These are phyloP conservation scores for Botia kubotai DNA, from an alignment of 2,797 vertebrate species.

Conservation along the genomic window DNA sequence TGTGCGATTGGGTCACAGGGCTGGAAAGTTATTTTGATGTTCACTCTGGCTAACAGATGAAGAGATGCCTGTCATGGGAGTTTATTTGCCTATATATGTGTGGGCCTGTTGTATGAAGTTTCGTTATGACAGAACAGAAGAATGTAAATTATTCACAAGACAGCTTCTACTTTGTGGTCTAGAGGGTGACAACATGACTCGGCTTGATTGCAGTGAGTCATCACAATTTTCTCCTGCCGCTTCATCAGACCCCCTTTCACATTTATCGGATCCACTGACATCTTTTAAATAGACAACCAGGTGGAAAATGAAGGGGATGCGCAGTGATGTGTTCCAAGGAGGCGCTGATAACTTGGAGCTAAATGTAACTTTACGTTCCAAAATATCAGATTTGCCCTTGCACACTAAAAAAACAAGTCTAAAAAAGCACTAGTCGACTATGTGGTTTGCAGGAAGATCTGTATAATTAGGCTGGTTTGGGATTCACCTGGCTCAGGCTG, in stretches of 20 bases:
- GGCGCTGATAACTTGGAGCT: conserved; percentile 1
- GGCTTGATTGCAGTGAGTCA: conserved; percentile 52
- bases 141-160: conserved; percentile 46
- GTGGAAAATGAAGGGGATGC: conserved; percentile 23
- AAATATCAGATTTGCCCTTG: conserved; percentile 20
- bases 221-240: conserved; percentile 48
- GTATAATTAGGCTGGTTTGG: background rate
- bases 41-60: conserved; percentile 15
- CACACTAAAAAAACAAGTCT: background rate
- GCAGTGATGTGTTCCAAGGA: conserved; percentile 5
- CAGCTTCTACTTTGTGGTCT: conserved; percentile 40
- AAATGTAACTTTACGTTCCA: conserved; percentile 15
- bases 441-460: background rate
- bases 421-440: too few relatives aligned
- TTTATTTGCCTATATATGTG: conserved; percentile 35
- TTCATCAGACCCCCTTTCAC: conserved; percentile 40
- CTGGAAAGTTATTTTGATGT: conserved; percentile 46
- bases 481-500: background rate
- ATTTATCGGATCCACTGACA: conserved; percentile 40
- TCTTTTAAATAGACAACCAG: conserved; percentile 40
- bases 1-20: conserved; percentile 32
- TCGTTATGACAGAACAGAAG: conserved; percentile 16
- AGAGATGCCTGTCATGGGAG: conserved; percentile 26
- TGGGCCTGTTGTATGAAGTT: conserved; percentile 28
- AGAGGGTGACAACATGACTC: conserved; percentile 49